Conservation (phyloP, 2,888 invertebrate species). For the Sialis fuliginosa region DNA sequence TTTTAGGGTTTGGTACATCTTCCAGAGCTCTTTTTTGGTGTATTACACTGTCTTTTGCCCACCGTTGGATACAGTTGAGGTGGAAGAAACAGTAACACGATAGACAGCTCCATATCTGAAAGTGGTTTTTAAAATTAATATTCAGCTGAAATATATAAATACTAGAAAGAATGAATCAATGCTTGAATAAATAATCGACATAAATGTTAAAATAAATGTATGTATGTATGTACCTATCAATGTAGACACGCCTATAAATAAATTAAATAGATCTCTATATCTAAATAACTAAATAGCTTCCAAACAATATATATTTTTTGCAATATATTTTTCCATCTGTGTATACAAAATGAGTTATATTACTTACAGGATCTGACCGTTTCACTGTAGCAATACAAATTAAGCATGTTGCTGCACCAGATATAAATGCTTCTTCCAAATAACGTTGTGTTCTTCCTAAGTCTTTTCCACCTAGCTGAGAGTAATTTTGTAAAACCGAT, state of each 20-base stretch:
- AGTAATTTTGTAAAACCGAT: constrained; percentile 30
- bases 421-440: constrained; percentile 61
- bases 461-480: constrained; percentile 23
- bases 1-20: constrained; percentile 21
- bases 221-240: neutral
- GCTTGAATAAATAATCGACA: constrained; percentile 3
- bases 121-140: neutral
- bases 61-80: constrained; percentile 73
- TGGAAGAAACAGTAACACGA: constrained; percentile 76
- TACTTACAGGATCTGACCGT: constrained; percentile 46
- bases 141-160: no score
- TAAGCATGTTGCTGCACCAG: constrained; percentile 67
- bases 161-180: no score
- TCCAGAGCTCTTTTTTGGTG: constrained; percentile 41
- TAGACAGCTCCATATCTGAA: constrained; percentile 69
- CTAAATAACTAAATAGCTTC: neutral
- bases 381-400: constrained; percentile 82
- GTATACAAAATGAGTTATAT: neutral
- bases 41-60: constrained; percentile 75
- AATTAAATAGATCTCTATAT: neutral
- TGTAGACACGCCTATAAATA: neutral
- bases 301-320: no score
- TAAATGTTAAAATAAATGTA: neutral
- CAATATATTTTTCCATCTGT: no score
- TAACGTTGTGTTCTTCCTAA: constrained; percentile 46